Conservation (phyloP, 2,797 vertebrate genomes). For the Takifugu rubripes region DNA sequence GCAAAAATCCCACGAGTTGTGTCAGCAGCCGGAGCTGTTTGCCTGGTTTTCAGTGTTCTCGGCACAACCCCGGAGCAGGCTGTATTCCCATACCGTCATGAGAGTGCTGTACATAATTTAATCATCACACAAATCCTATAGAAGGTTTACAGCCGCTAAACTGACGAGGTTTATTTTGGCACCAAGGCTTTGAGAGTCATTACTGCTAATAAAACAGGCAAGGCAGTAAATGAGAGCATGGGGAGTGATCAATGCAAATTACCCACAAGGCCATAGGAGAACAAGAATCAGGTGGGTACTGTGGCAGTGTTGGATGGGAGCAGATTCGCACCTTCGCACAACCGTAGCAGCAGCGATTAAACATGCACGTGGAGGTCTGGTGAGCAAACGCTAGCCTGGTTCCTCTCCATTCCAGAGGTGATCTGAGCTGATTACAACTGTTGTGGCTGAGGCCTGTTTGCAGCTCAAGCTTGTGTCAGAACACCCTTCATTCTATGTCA, state of each 20-base stretch:
- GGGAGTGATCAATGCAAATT: slow-evolving; percentile 63
- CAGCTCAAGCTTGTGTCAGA: too few species aligned
- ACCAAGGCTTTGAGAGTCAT: slow-evolving; percentile 33
- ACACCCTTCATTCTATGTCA: too few species aligned
- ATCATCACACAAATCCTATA: not conserved
- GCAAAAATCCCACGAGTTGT: slow-evolving; percentile 2
- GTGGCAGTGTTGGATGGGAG: not conserved
- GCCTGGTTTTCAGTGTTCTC: slow-evolving; percentile 23
- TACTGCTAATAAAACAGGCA: slow-evolving; percentile 24
- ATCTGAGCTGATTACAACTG: too few species aligned
- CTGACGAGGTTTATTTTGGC: slow-evolving; percentile 27
- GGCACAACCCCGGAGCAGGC: slow-evolving; percentile 13
- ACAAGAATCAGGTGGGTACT: slow-evolving; percentile 21
- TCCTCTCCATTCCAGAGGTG: too few species aligned
- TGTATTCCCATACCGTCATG: not conserved
- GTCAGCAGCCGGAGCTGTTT: slow-evolving; percentile 7
- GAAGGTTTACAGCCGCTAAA: slow-evolving; percentile 15
- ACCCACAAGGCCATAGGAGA: slow-evolving; percentile 27
- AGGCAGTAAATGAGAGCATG: slow-evolving; percentile 42
- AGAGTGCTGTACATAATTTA: not conserved
- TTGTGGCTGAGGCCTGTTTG: too few species aligned
- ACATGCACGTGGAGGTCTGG: slow-evolving; percentile 2
- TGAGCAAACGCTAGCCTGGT: too few species aligned
- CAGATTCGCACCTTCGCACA: slow-evolving; percentile 13
- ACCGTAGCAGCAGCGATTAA: slow-evolving; percentile 12